Evolutionary conservation across 2,797 vertebrate species (phyloP), one percentile per base, ranked within the genome.

Genomic region (Tolypeutes matacus): DNA sequence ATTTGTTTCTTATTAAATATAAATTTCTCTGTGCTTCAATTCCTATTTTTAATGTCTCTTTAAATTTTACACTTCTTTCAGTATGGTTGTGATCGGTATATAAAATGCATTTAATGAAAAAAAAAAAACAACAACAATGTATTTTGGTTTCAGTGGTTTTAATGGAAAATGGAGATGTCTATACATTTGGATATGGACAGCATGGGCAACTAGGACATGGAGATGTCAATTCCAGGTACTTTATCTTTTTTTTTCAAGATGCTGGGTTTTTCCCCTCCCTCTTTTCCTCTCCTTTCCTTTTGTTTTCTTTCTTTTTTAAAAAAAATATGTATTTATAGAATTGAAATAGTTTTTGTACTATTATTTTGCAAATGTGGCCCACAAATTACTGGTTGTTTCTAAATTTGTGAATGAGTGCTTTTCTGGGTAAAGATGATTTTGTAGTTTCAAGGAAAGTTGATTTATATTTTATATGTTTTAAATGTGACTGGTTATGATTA

Each of bases 161-260:
- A 96, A 99, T 99, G 99, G 99, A 99, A 97, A 99, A 99, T 89
- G 99, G 99, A 95, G 99, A 99, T 84, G 99, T 99, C 96, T 99
- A 99, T 98, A 99, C 99, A 0, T 99, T 99, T 98, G 99, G 99
- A 93, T 99, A 99, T 46, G 99, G 99, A 42, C 99, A 99, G 92
- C 99, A 99, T 53, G 99, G 99, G 9, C 99, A 99, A 62, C 99
- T 99, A 11, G 99, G 99, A 86, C 99, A 99, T 0, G 99, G 99
- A 92, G 99, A 99, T 95, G 99, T 99, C 95, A 99, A 99, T 98
- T 99, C 99, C 96, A 99, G 99, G 99, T 99, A 98, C 95, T 95
- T 76, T 20, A 18, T n/a, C 14, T 87, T 78, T 73, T 84, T 84
- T 4, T 91, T 86, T 90, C n/a, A 86, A 89, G 42, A 86, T 29